Base-by-base conservation (phyloP, 1,140 invertebrate species). In the Drosophila saltans region DNA sequence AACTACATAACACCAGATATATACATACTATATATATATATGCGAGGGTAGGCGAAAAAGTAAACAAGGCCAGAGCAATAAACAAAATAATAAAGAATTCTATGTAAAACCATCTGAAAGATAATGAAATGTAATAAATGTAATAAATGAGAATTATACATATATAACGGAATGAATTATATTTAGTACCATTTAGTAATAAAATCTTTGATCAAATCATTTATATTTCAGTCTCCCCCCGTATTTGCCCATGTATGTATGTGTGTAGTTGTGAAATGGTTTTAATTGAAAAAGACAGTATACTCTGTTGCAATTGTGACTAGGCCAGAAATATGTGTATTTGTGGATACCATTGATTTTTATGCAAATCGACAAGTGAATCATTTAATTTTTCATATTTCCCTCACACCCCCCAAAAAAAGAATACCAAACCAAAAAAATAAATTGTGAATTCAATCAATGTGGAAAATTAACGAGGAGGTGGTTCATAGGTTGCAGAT, bases 271-370 rank as follows among this genome's bases (percentile, higher is more conserved):
- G 69, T 57, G 41, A 43, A 67, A 64, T 69, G 69, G 77, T 62
- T 69, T 71, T 89, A 83, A 88, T 83, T 89, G 84, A 88, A 88
- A 86, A 83, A 73, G 74, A 70, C 69, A 80, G 77, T 45, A 58
- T 16, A 16, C 16, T 16, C 30, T 48, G 10, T 56, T 36, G 21
- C n/a, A 58, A 56, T 62, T 59, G 24, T 36, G 67, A 39, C 33
- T 66, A 67, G 52, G 48, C 11, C 48, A 52, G 40, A 61, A 62
- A 16, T 21, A 39, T 39, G 55, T 58, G 48, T 60, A 70, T 16
- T 45, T 28, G 39, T n/a, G 33, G 64, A 60, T 21, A 9, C 52
- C 66, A 72, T 81, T 69, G 69, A 56, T 69, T 67, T 72, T 75
- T 43, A 72, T 72, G 65, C 56, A 69, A 74, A 72, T 84, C 75